Conservation (phyloP, 2,797 vertebrate genomes). For the Halcyon smyrnensis region DNA sequence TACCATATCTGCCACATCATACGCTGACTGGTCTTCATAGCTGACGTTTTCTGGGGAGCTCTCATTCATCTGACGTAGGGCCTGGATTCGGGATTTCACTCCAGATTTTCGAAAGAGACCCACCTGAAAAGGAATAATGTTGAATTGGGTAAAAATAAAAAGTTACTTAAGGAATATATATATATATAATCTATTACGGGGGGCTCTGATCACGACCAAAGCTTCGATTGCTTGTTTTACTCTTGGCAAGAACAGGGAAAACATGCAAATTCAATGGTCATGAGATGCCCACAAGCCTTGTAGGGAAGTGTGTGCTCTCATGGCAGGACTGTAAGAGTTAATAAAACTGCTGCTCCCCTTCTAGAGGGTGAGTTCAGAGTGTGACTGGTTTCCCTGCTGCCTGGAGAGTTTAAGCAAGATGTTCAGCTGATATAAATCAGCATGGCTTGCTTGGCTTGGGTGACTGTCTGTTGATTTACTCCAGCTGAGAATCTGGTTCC, state of each 20-base stretch:
- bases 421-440: constrained; percentile 48
- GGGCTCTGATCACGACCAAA: not conserved
- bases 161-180: not conserved
- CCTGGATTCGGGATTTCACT: constrained; percentile 96
- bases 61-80: constrained; percentile 95
- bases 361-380: constrained; percentile 1
- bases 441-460: constrained; percentile 17
- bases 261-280: not conserved
- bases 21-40: constrained; percentile 96
- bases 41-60: constrained; percentile 89
- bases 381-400: constrained; percentile 8
- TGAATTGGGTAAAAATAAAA: not conserved
- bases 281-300: not conserved
- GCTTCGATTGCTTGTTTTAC: not conserved
- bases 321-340: not conserved
- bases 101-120: constrained; percentile 98
- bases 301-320: not conserved
- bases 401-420: constrained; percentile 24
- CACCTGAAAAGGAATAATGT: constrained; percentile 80
- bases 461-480: constrained; percentile 45
- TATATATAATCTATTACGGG: not conserved
- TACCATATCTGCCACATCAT: constrained; percentile 98
- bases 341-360: not conserved
- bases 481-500: constrained; percentile 43
- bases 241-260: not conserved